Base-by-base conservation (phyloP, 1,140 invertebrate species). In the Chlorops oryzae region DNA sequence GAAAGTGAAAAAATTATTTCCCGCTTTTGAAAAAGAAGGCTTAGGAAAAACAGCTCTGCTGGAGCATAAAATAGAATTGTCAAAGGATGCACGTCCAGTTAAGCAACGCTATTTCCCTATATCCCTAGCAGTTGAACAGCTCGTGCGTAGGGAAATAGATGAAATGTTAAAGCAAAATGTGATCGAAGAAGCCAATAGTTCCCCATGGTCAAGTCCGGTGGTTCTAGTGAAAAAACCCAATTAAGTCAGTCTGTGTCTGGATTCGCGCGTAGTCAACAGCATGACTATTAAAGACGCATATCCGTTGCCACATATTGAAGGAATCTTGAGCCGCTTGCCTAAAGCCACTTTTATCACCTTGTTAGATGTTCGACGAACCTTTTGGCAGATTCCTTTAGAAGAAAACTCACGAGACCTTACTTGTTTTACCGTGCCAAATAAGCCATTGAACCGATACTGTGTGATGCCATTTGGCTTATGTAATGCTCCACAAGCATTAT, bases 241-340 rank as follows among this genome's bases (percentile, higher is more conserved):
- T 0, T 47, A 52, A 39, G n/a, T 50, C 5, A 32, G 62, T 0
- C 55, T 65, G 15, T 68, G 65, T 39, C 46, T 70, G 0, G 59
- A 66, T 50, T 62, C 39, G 43, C 27, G 65, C 7, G 54, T 57
- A 18, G 9, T 65, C 3, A 66, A 69, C 48, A 18, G 18, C 2
- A 54, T 60, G 9, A 60, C 62, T 0, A 54, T 58, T 25, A 53
- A 50, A n/a, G 62, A 63, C 42, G 54, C 56, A 3, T 67, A 67
- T 32, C 62, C 59, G 9, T 35, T 67, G 12, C 59, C 61, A 6
- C 41, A 47, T 10, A 57, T 59, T 44, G 44, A 40, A 5, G 45
- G 25, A 7, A 50, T 59, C 21, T 59, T 3, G n/a, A 50, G 50
- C 42, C 43, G 50, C 2, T 41, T 56, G 18, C 25, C 28, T 9